These are phyloP conservation scores for Ctenoplectra terminalis DNA, from an alignment of 1,140 invertebrate species.

Conservation along the genomic window DNA sequence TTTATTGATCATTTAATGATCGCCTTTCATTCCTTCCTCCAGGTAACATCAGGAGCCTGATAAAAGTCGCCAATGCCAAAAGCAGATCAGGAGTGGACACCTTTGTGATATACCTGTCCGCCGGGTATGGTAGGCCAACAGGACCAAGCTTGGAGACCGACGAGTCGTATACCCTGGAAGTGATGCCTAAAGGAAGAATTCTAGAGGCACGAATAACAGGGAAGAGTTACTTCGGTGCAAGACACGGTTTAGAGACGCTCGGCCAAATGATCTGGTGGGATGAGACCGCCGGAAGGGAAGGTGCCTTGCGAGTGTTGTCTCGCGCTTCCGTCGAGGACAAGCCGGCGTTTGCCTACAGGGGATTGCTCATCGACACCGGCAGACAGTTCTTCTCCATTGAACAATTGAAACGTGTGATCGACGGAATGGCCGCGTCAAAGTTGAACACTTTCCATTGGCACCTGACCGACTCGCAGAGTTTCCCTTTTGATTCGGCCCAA, in stretches of 20 bases:
- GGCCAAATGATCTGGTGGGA: conserved; percentile 91
- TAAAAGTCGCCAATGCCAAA: conserved; percentile 75
- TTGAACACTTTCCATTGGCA: conserved; percentile 95
- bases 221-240: conserved; percentile 89
- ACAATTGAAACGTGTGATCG: conserved; percentile 87
- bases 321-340: conserved; percentile 85
- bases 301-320: conserved; percentile 84
- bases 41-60: conserved; percentile 78
- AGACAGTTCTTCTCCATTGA: conserved; percentile 89
- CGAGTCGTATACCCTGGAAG: conserved; percentile 88
- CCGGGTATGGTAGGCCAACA: conserved; percentile 60
- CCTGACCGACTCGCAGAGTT: conserved; percentile 92
- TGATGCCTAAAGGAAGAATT: conserved; percentile 82
- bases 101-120: conserved; percentile 76
- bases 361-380: conserved; percentile 89
- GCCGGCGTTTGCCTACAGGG: conserved; percentile 88
- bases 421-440: conserved; percentile 92
- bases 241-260: conserved; percentile 91
- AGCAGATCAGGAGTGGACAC: conserved; percentile 74
- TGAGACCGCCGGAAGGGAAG: conserved; percentile 85
- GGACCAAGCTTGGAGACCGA: conserved; percentile 87
- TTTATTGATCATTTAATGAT: too few species aligned
- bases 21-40: too few species aligned
- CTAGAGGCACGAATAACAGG: conserved; percentile 86
- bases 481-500: conserved; percentile 89